Evolutionary conservation across 2,113 vertebrate genomes (phyloP).

Genomic region (Anser cygnoides): DNA sequence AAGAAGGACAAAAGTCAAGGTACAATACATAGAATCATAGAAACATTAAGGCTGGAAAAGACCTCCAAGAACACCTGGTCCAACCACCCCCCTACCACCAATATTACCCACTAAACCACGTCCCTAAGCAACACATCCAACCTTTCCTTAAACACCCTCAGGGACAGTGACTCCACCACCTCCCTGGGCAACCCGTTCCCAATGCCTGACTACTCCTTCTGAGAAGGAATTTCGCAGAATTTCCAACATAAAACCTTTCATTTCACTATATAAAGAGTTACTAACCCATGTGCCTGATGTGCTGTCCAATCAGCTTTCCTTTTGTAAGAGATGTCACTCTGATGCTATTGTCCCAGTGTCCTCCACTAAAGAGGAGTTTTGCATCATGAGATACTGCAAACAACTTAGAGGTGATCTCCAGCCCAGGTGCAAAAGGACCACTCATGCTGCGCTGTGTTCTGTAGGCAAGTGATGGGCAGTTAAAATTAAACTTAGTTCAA

Average conservation of each 20-base stretch:
- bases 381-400: constrained; percentile 95
- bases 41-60: too few relatives aligned
- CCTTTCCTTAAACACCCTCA: too few relatives aligned
- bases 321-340: constrained; percentile 92
- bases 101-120: too few relatives aligned
- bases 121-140: too few relatives aligned
- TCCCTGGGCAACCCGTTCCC: too few relatives aligned
- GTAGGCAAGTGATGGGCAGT: constrained; percentile 37
- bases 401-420: constrained; percentile 85
- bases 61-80: too few relatives aligned
- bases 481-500: neutral
- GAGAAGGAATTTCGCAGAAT: too few relatives aligned
- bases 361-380: constrained; percentile 95
- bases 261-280: neutral
- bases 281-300: constrained; percentile 95
- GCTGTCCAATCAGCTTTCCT: constrained; percentile 89
- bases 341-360: constrained; percentile 97
- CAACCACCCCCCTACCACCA: too few relatives aligned
- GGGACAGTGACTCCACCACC: too few relatives aligned
- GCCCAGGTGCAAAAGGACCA: constrained; percentile 90
- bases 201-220: too few relatives aligned
- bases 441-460: constrained; percentile 90
- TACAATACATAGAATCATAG: neutral
- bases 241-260: neutral
- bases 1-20: neutral